phyloP scores from a whole-genome alignment of 30 jellyfish, hydroid and myxozoan genomes.

The Aurelia sp. region DNA sequence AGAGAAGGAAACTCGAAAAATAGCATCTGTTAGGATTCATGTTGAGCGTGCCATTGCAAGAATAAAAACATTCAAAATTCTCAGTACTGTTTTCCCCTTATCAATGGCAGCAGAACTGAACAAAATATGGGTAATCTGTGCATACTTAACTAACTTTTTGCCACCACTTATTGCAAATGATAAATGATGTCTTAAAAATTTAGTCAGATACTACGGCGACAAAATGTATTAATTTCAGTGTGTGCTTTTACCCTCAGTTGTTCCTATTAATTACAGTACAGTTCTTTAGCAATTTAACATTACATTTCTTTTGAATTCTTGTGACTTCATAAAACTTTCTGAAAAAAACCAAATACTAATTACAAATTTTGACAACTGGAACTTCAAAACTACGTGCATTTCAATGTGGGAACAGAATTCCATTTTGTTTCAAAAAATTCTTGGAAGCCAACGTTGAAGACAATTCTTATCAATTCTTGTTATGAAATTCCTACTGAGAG shows the following conservation, averaged over 20 bases:
- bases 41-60: slow-evolving; percentile 58
- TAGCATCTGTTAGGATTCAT: slow-evolving; percentile 56
- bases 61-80: slow-evolving; percentile 19
- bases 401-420: no score
- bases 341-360: no score
- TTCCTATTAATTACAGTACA: no score
- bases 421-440: not conserved
- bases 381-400: no score
- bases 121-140: slow-evolving; percentile 31
- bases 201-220: not conserved
- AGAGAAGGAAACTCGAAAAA: slow-evolving; percentile 44
- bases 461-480: not conserved
- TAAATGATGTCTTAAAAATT: slow-evolving; percentile 10
- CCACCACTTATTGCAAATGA: no score
- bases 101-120: slow-evolving; percentile 45
- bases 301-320: no score
- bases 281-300: no score
- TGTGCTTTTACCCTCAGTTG: no score
- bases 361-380: no score
- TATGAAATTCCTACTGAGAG: no score
- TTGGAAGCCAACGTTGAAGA: not conserved
- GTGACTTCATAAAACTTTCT: no score
- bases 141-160: not conserved
- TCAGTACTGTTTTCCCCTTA: slow-evolving; percentile 5
- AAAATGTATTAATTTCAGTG: no score